These are phyloP conservation scores for Orbicella faveolata DNA, from an alignment of 64 coral and sea anemone genomes.

Conservation along the genomic window DNA sequence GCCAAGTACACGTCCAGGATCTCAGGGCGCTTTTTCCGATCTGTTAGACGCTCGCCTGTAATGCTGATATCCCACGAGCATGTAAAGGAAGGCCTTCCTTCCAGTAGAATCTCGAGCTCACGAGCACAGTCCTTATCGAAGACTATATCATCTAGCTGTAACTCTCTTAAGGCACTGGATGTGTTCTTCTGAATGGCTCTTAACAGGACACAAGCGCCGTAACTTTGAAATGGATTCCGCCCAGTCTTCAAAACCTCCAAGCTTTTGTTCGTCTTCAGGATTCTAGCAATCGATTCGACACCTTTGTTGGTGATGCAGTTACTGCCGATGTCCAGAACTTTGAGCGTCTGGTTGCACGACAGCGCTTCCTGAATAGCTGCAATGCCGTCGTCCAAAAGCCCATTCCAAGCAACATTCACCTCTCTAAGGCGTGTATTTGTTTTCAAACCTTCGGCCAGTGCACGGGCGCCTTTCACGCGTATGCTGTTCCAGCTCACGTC, in stretches of 20 bases:
- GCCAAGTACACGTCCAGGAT: slow-evolving; percentile 32
- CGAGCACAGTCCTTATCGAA: slow-evolving; percentile 58
- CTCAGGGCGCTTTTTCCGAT: not conserved
- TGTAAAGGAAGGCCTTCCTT: slow-evolving; percentile 45
- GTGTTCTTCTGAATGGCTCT: slow-evolving; percentile 40
- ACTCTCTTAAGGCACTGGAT: slow-evolving; percentile 36
- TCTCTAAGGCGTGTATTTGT: slow-evolving; percentile 28
- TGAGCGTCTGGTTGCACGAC: slow-evolving; percentile 28
- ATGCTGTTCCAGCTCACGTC: slow-evolving; percentile 70
- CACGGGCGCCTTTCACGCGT: slow-evolving; percentile 32
- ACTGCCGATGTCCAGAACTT: slow-evolving; percentile 58
- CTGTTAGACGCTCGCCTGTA: slow-evolving; percentile 12
- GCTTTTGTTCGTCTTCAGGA: slow-evolving; percentile 43
- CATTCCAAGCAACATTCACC: slow-evolving; percentile 63
- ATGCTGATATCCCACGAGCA: slow-evolving; percentile 59
- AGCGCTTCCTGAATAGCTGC: slow-evolving; percentile 24
- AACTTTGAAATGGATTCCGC: slow-evolving; percentile 69
- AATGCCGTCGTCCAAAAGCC: slow-evolving; percentile 46
- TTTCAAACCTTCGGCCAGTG: slow-evolving; percentile 25
- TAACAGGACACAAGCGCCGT: slow-evolving; percentile 37
- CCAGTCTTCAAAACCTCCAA: slow-evolving; percentile 46
- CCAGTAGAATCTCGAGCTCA: slow-evolving; percentile 30
- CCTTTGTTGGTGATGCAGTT: slow-evolving; percentile 50
- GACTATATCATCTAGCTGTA: slow-evolving; percentile 46
- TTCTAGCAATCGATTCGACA: slow-evolving; percentile 39